Evolutionary conservation across 2,888 invertebrate species (phyloP).

Genomic region (Drosophila nigritarsus): DNA sequence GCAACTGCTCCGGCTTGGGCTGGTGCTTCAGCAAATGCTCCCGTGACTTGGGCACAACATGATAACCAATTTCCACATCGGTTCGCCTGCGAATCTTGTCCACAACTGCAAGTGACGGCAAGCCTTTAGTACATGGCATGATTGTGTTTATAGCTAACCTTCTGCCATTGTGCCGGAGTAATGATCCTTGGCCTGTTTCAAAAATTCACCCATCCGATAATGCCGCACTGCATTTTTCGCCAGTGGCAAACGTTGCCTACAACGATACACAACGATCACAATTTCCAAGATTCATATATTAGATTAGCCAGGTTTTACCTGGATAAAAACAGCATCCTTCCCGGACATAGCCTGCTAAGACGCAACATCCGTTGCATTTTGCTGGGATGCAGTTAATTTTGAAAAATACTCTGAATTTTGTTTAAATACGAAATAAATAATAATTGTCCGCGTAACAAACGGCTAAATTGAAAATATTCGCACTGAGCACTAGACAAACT

Average conservation of each 20-base stretch:
- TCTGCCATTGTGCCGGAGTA: conserved; percentile 60
- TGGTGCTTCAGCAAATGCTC: conserved; percentile 86
- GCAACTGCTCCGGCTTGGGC: conserved; percentile 87
- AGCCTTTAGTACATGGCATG: neutral
- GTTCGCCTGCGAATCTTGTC: conserved; percentile 73
- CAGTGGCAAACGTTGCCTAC: neutral
- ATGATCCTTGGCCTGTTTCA: conserved; percentile 45
- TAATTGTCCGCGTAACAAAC: conserved; percentile 30
- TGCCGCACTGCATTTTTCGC: conserved; percentile 6
- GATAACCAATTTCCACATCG: conserved; percentile 84
- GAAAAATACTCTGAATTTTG: neutral
- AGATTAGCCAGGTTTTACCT: conserved; percentile 8
- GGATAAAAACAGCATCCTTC: neutral
- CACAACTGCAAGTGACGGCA: conserved; percentile 53
- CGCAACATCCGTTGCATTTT: conserved; percentile 20
- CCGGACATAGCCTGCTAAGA: neutral
- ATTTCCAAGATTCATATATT: neutral
- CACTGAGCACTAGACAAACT: conserved; percentile 34
- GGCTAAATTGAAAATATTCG: conserved; percentile 28
- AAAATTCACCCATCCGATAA: conserved; percentile 34
- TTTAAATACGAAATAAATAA: neutral
- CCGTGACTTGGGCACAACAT: conserved; percentile 85
- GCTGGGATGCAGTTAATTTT: neutral
- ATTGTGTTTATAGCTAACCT: conserved; percentile 32
- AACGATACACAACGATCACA: neutral